Evolutionary conservation across 1,140 invertebrate species (phyloP), one percentile per base, ranked within the genome.

Genomic region (Aradophagus sp.): DNA sequence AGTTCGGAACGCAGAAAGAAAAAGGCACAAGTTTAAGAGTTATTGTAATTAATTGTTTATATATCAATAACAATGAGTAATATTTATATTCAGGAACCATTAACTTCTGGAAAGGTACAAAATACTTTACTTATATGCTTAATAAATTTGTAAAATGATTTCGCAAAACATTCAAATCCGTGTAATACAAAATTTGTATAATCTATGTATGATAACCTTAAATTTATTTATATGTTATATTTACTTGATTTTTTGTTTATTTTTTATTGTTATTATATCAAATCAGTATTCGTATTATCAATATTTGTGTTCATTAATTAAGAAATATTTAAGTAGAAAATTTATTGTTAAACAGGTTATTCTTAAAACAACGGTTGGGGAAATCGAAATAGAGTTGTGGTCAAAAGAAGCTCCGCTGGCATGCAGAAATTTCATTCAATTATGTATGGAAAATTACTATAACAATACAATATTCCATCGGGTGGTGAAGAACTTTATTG

Each of bases 301-400:
- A 23, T 23, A 23, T 8, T 23, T 5, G 4, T 23, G 8, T 23
- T 5, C 4, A 23, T 23, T 23, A 23, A 23, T 5, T 23, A 23
- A 23, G 8, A 23, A 23, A 5, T 23, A 5, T 23, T 23, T 23
- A 23, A 23, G 8, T 5, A 23, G 20, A 8, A 23, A 23, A 23
- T 19, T 20, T 44, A 14, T 8, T 63, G 27, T 34, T n/a, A 34
- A 45, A 58, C 71, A 98, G 96, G 93, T 98, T 55, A 82, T 99
- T 1, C 77, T 99, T 11, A 92, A 93, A 79, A 99, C 97, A 12
- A 91, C 94, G 32, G 93, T 95, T 12, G 97, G 98, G 19, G 97
- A 99, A 78, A 96, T 99, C 67, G 98, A 99, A 75, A 91, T 99
- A 52, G 98, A 99, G 88, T 86, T 99, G 78, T 99, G 97, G 98